These are phyloP conservation scores for Neosalanx taihuensis DNA, from an alignment of 2,797 vertebrate genomes.

Conservation along the genomic window DNA sequence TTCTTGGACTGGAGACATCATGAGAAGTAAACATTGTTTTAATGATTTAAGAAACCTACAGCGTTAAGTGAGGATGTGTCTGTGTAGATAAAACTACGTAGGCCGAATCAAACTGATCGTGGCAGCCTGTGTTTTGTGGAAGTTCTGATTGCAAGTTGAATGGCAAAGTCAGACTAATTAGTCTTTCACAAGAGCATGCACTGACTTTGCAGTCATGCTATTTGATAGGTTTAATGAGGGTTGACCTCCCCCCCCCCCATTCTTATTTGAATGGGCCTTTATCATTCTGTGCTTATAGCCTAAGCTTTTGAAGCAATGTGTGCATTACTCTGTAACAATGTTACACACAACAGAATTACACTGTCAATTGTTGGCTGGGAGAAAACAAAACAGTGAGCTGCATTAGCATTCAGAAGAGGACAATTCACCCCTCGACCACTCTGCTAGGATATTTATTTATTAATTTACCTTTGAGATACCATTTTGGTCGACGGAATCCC, in stretches of 20 bases:
- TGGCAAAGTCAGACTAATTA: constrained; percentile 58
- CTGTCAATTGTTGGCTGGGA: constrained; percentile 35
- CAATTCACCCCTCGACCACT: constrained; percentile 41
- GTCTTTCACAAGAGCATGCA: constrained; percentile 39
- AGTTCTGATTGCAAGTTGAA: constrained; percentile 64
- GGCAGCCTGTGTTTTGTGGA: constrained; percentile 45
- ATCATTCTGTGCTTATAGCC: constrained; percentile 19
- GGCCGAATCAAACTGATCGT: constrained; percentile 45
- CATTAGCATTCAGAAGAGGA: constrained; percentile 41
- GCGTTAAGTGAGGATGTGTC: not conserved
- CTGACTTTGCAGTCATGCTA: constrained; percentile 48
- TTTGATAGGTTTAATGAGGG: constrained; percentile 50
- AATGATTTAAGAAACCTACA: constrained; percentile 14
- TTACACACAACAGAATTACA: not conserved
- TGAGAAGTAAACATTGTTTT: constrained; percentile 33
- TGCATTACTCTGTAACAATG: not conserved
- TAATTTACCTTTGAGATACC: constrained; percentile 38
- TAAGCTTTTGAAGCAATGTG: not conserved
- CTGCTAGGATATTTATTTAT: constrained; percentile 53
- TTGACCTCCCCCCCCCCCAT: constrained; percentile 15
- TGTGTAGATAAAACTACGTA: constrained; percentile 17
- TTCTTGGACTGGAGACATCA: constrained; percentile 25
- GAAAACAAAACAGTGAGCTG: constrained; percentile 22
- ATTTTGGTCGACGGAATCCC: constrained; percentile 56
- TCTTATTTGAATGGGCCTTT: constrained; percentile 31